These are phyloP conservation scores for Nudaria mundana DNA, from an alignment of 2,888 invertebrate genomes.

Conservation along the genomic window DNA sequence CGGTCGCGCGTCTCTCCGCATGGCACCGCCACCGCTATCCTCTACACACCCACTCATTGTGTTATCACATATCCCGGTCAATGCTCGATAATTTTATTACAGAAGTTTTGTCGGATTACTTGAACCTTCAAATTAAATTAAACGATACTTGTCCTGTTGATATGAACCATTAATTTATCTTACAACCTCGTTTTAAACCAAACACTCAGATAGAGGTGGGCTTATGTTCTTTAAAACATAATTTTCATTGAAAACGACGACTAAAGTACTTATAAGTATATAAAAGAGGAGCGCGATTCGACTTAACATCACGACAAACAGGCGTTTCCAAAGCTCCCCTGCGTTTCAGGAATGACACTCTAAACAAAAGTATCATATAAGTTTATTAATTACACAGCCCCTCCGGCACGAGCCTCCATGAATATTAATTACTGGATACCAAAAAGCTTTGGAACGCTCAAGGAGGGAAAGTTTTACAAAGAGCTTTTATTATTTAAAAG, in stretches of 20 bases:
- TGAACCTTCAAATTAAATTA: slow-evolving; percentile 75
- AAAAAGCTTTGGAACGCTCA: slow-evolving; percentile 79
- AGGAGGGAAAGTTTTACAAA: slow-evolving; percentile 81
- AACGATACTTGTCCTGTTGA: slow-evolving; percentile 69
- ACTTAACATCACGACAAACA: slow-evolving; percentile 42
- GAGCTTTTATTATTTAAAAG: slow-evolving; percentile 81
- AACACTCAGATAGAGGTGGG: slow-evolving; percentile 20
- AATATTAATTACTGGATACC: slow-evolving; percentile 81
- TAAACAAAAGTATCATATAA: slow-evolving; percentile 82
- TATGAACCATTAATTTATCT: slow-evolving; percentile 55
- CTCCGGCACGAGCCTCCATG: slow-evolving; percentile 77
- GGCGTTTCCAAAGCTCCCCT: slow-evolving; percentile 47
- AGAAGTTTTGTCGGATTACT: slow-evolving; percentile 78
- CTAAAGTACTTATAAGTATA: slow-evolving; percentile 15
- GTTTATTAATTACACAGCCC: slow-evolving; percentile 81
- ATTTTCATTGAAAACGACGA: slow-evolving; percentile 14
- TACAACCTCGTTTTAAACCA: slow-evolving; percentile 21
- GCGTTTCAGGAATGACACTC: slow-evolving; percentile 74
- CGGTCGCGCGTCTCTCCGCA: slow-evolving; percentile 54
- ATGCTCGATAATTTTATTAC: slow-evolving; percentile 79
- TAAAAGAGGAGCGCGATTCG: slow-evolving; percentile 22
- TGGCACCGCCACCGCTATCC: slow-evolving; percentile 26
- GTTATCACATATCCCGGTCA: slow-evolving; percentile 67
- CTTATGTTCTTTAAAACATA: slow-evolving; percentile 15
- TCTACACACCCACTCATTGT: slow-evolving; percentile 49